These are phyloP conservation scores for Anguilla marmorata DNA, from an alignment of 2,797 vertebrate species.

Conservation along the genomic window DNA sequence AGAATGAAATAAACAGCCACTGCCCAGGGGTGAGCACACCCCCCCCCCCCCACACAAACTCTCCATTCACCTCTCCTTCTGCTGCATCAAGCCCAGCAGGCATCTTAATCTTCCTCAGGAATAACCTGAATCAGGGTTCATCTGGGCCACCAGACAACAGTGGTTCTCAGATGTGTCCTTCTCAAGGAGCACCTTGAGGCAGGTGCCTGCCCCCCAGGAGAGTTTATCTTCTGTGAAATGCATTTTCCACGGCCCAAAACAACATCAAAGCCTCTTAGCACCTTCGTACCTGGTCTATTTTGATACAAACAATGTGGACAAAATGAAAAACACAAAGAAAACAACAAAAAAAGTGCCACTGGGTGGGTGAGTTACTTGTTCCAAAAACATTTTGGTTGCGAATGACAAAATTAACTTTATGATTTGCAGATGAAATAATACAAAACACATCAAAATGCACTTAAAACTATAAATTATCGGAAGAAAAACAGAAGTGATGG, in stretches of 20 bases:
- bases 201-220: not conserved
- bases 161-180: not conserved
- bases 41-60: not conserved
- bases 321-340: not conserved
- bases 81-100: slow-evolving; percentile 23
- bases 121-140: slow-evolving; percentile 15
- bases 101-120: slow-evolving; percentile 12
- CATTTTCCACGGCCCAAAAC: not conserved
- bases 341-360: not conserved
- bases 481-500: not conserved
- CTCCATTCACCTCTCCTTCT: not conserved
- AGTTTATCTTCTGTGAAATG: slow-evolving; percentile 1
- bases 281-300: not conserved
- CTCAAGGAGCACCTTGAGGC: slow-evolving; percentile 2
- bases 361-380: not conserved
- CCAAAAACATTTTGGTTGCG: not conserved
- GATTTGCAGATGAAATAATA: not conserved
- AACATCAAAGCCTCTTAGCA: not conserved
- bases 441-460: not conserved
- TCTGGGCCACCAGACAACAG: slow-evolving; percentile 6
- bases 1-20: not conserved
- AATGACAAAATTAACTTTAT: not conserved
- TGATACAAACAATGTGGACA: not conserved
- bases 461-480: not conserved
- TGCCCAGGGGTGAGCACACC: not conserved